phyloP scores from a whole-genome alignment of 2,888 invertebrate species.

The Macrostomum cliftonense region DNA sequence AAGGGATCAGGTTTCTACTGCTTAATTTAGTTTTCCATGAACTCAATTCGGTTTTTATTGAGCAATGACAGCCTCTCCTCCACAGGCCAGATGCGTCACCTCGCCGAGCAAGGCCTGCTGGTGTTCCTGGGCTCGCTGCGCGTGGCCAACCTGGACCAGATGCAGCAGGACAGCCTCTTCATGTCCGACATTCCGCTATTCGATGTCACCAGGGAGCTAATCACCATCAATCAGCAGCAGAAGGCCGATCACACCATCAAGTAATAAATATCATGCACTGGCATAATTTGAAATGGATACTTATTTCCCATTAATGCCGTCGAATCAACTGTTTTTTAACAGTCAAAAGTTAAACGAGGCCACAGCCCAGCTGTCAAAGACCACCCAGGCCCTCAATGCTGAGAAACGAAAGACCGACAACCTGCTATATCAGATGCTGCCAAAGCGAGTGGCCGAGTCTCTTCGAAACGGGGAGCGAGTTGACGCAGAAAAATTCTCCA shows the following conservation, averaged over 20 bases:
- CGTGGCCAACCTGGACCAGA: constrained; percentile 22
- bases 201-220: constrained; percentile 29
- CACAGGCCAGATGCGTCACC: constrained; percentile 27
- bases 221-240: constrained; percentile 29
- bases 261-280: constrained; percentile 9
- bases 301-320: no score
- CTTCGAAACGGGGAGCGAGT: constrained; percentile 29
- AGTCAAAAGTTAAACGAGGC: constrained; percentile 35
- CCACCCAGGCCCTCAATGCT: constrained; percentile 24
- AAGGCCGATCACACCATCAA: constrained; percentile 27
- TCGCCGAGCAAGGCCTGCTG: constrained; percentile 20
- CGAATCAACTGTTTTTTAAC: constrained; percentile 4
- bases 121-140: constrained; percentile 29
- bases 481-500: constrained; percentile 18
- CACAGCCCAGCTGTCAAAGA: constrained; percentile 29
- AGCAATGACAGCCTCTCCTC: not conserved
- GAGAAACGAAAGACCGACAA: constrained; percentile 30
- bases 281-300: no score
- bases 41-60: no score
- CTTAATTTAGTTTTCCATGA: no score
- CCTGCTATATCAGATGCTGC: constrained; percentile 33
- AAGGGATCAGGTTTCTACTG: no score
- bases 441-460: constrained; percentile 27
- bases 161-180: constrained; percentile 24
- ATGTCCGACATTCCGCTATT: constrained; percentile 29